phyloP scores from a whole-genome alignment of 2,888 invertebrate species.

The Ectemnius lituratus region DNA sequence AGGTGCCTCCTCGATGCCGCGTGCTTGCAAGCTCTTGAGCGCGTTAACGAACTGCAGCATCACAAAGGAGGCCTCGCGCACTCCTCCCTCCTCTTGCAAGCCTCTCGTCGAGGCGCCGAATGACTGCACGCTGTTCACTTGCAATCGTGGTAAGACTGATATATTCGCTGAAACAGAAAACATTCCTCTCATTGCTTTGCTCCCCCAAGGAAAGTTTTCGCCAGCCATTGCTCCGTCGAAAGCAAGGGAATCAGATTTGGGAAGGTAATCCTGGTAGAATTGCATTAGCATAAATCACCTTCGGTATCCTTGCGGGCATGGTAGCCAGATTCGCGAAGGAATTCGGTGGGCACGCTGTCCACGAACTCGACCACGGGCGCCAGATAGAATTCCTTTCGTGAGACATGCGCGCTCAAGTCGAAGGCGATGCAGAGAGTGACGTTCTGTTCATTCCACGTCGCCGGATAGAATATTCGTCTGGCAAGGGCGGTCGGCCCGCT shows the following conservation, averaged over 20 bases:
- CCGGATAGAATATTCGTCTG: slow-evolving; percentile 86
- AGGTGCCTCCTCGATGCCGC: slow-evolving; percentile 89
- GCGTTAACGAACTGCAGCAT: slow-evolving; percentile 90
- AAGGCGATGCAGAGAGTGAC: slow-evolving; percentile 80
- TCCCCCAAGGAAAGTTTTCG: neutral
- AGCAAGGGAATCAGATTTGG: neutral
- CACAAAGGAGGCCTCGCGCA: slow-evolving; percentile 86
- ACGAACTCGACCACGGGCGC: slow-evolving; percentile 90
- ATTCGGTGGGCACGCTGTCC: slow-evolving; percentile 86
- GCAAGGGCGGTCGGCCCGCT: slow-evolving; percentile 81
- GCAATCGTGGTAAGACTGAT: slow-evolving; percentile 86
- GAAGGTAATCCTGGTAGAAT: neutral
- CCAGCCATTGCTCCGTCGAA: neutral
- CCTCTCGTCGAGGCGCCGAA: slow-evolving; percentile 81
- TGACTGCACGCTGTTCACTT: slow-evolving; percentile 86
- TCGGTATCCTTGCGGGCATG: slow-evolving; percentile 84
- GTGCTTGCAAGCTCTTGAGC: slow-evolving; percentile 88
- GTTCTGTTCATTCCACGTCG: slow-evolving; percentile 82
- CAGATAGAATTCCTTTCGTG: slow-evolving; percentile 83
- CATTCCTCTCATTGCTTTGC: neutral
- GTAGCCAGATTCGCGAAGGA: slow-evolving; percentile 79
- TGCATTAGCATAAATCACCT: slow-evolving; percentile 77
- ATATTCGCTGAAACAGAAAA: slow-evolving; percentile 82
- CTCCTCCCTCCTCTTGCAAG: slow-evolving; percentile 78
- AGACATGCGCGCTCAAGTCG: slow-evolving; percentile 81